Conservation (phyloP, 2,113 vertebrate genomes). For the Bubalus kerabau region DNA sequence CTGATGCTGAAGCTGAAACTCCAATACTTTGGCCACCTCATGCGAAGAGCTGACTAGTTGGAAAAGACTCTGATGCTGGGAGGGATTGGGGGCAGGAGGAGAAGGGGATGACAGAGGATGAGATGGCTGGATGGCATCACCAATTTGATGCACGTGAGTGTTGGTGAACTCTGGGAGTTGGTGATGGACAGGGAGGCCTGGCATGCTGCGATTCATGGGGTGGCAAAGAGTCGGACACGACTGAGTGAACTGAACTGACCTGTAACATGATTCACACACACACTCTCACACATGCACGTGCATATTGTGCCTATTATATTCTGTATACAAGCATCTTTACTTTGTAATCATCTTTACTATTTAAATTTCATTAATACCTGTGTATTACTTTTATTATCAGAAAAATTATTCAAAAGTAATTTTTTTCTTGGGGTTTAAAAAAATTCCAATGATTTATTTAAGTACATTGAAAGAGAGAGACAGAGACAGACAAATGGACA, state of each 20-base stretch:
- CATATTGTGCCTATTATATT: neutral
- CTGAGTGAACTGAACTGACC: neutral
- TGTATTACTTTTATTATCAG: neutral
- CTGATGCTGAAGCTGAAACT: too few relatives aligned
- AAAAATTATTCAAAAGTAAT: conserved; percentile 11
- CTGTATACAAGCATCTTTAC: neutral
- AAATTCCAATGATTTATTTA: neutral
- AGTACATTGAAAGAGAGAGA: neutral
- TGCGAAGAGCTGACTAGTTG: rapidly evolving
- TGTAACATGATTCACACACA: neutral
- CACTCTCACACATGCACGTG: neutral
- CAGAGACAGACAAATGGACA: neutral
- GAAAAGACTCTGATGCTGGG: too few relatives aligned
- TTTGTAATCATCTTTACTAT: neutral
- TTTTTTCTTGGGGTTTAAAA: neutral
- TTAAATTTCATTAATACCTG: neutral
- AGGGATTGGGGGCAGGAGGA: too few relatives aligned
- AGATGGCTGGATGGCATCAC: too few relatives aligned
- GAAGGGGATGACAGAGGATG: too few relatives aligned
- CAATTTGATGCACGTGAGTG: too few relatives aligned
- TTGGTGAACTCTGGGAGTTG: too few relatives aligned
- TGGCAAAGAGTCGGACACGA: neutral
- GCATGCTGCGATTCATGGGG: too few relatives aligned
- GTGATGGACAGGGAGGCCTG: too few relatives aligned
- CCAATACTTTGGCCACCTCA: too few relatives aligned